Base-by-base conservation (phyloP, 1,140 invertebrate species). In the Pachyrhynchus sulphureomaculatus region DNA sequence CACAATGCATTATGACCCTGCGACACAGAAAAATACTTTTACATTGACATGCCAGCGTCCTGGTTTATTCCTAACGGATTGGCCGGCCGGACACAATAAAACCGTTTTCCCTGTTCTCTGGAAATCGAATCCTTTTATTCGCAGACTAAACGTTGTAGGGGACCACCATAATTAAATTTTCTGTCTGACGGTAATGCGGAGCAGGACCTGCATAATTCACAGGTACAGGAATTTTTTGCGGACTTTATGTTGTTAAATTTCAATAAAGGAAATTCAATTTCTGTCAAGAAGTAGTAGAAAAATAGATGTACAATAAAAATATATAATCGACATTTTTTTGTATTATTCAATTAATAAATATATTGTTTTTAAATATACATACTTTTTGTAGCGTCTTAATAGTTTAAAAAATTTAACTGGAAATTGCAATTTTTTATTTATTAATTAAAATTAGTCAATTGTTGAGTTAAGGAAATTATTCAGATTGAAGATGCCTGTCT, bases 61-160 rank as follows among this genome's bases (percentile, higher is more conserved):
- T 44, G 20, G 20, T 4, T 39, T 13, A 17, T 39, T 4, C 17
- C 17, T 8, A 13, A 1, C 12, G 2, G 13, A 2, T 13, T 33
- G 5, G 29, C 29, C 5, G 12, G 17, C 13, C n/a, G 17, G 2
- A 10, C n/a, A 9, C 13, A n/a, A 5, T 44, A 44, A 44, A 44
- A 44, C 20, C 17, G 20, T n/a, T 21, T 44, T 44, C 20, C 4
- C 41, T 44, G 41, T 44, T 21, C 41, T 23, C 18, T 18, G 41
- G 8, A 44, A 44, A 44, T 44, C 41, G 18, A 44, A 44, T 44
- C 41, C 41, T 44, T 44, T 44, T 23, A 20, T 44, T 44, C 17
- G 20, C 8, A 44, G 17, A 20, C 5, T 6, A 10, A 44, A 44
- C 41, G 20, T 39, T 39, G 41, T 23, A 1, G 1, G 8, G 8